phyloP scores from a whole-genome alignment of 2,797 vertebrate genomes.

The Dipus sagitta region DNA sequence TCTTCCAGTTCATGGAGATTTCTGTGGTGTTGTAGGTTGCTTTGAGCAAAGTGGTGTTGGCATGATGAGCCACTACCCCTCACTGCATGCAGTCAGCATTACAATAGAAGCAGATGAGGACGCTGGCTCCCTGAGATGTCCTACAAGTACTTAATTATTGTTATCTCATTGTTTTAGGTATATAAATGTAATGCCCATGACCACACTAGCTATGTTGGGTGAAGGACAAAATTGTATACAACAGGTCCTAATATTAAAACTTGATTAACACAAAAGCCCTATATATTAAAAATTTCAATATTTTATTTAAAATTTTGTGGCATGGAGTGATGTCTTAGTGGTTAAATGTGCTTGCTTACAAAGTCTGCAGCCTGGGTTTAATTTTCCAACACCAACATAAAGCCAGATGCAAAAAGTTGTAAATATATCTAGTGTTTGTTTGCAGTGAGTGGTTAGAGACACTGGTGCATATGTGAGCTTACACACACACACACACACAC shows the following conservation, averaged over 20 bases:
- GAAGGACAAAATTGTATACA: not conserved
- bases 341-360: too few species aligned
- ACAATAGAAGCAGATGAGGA: not conserved
- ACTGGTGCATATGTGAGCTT: too few species aligned
- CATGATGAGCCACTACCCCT: not conserved
- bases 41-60: not conserved
- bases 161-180: conserved; percentile 10
- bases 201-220: not conserved
- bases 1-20: not conserved
- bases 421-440: too few species aligned
- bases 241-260: not conserved
- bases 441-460: too few species aligned
- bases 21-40: not conserved
- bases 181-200: not conserved
- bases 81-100: not conserved
- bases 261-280: not conserved
- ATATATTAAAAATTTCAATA: too few species aligned
- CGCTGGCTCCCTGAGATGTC: not conserved
- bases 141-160: not conserved
- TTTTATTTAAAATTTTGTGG: too few species aligned
- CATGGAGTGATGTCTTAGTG: too few species aligned
- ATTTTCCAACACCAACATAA: too few species aligned
- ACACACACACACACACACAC: too few species aligned
- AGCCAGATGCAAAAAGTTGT: too few species aligned
- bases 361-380: too few species aligned